Conservation (phyloP, 1,140 invertebrate genomes). For the Heterodera schachtii region DNA sequence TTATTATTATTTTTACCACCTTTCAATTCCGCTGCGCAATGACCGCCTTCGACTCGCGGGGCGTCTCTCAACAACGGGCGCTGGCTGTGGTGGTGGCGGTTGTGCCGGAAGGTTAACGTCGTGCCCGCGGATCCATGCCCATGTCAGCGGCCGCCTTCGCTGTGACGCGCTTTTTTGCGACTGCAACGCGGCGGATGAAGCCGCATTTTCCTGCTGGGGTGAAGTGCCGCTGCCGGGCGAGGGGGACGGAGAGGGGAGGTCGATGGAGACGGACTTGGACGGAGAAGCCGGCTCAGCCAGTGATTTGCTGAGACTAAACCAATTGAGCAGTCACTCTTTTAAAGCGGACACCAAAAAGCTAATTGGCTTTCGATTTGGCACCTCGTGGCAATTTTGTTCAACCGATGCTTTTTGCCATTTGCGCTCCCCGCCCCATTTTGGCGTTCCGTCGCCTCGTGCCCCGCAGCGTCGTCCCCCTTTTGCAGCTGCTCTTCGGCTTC, state of each 20-base stretch:
- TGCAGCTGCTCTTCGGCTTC: background rate
- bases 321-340: background rate
- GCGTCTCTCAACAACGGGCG: slow-evolving; percentile 1
- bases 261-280: background rate
- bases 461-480: background rate
- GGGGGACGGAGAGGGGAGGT: background rate
- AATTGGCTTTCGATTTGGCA: no score
- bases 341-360: no score
- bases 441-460: background rate
- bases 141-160: slow-evolving; percentile 19
- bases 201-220: background rate
- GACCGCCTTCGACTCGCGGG: slow-evolving; percentile 15
- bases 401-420: background rate
- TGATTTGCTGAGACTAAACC: background rate
- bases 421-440: background rate
- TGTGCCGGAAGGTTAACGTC: slow-evolving; percentile 17
- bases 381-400: background rate
- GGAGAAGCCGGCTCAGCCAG: background rate
- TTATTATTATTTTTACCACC: slow-evolving; percentile 2
- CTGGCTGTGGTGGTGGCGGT: background rate
- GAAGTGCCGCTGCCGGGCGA: background rate
- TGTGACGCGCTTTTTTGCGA: background rate
- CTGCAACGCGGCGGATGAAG: background rate
- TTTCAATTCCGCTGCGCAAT: slow-evolving; percentile 9
- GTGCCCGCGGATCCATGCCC: slow-evolving; percentile 28